phyloP scores from a whole-genome alignment of 2,888 invertebrate species.

The Pogonocherus hispidulus region DNA sequence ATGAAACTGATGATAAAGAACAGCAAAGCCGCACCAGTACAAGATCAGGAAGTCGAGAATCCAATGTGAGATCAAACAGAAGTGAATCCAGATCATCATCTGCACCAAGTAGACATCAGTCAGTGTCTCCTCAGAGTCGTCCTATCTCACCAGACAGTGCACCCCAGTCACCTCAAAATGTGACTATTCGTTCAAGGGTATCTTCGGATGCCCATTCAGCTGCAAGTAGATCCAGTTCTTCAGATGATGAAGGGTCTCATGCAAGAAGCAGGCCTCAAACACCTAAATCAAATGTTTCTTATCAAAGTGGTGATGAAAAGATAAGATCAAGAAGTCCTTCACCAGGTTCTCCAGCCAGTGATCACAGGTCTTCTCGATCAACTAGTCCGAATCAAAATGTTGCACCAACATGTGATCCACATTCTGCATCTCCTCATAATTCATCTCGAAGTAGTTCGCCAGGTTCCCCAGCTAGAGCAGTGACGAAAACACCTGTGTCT shows the following conservation, averaged over 20 bases:
- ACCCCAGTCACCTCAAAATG: slow-evolving; percentile 38
- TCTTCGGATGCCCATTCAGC: slow-evolving; percentile 63
- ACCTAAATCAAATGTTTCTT: slow-evolving; percentile 28
- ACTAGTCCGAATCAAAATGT: slow-evolving; percentile 18
- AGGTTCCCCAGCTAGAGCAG: slow-evolving; percentile 32
- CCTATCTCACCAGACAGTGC: slow-evolving; percentile 46
- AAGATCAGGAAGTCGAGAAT: slow-evolving; percentile 43
- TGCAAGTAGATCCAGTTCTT: slow-evolving; percentile 68
- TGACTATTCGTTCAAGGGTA: slow-evolving; percentile 24
- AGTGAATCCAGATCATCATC: slow-evolving; percentile 42
- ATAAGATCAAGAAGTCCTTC: slow-evolving; percentile 16
- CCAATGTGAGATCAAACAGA: slow-evolving; percentile 33
- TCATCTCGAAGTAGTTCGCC: slow-evolving; percentile 51
- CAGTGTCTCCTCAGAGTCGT: slow-evolving; percentile 51
- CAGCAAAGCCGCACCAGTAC: slow-evolving; percentile 52
- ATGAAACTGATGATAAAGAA: slow-evolving; percentile 62
- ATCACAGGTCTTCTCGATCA: slow-evolving; percentile 31
- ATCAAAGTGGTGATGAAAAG: slow-evolving; percentile 15
- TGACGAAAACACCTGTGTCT: slow-evolving; percentile 9
- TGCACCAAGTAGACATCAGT: slow-evolving; percentile 51
- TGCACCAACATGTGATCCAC: slow-evolving; percentile 27
- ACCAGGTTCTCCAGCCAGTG: slow-evolving; percentile 19
- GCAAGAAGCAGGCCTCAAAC: slow-evolving; percentile 38
- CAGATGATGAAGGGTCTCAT: slow-evolving; percentile 61
- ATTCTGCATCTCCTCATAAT: slow-evolving; percentile 54